These are phyloP conservation scores for Glaucidium brasilianum DNA, from an alignment of 2,113 vertebrate species.

Conservation along the genomic window DNA sequence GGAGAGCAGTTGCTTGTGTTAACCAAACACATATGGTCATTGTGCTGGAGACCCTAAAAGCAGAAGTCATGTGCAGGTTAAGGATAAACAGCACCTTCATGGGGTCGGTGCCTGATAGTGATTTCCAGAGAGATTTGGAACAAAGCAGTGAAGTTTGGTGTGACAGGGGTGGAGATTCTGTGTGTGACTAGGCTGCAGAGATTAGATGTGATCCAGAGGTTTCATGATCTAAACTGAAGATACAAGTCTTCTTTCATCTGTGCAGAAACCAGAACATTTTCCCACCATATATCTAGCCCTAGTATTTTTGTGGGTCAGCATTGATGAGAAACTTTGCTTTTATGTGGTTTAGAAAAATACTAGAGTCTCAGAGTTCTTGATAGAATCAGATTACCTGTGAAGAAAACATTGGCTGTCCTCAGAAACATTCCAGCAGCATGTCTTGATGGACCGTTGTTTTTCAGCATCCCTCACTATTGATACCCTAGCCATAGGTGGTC, in stretches of 20 bases:
- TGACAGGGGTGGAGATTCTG: background rate
- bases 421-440: background rate
- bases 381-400: background rate
- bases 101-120: background rate
- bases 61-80: background rate
- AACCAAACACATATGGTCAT: rapidly evolving
- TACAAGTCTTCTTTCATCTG: background rate
- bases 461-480: background rate
- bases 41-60: background rate
- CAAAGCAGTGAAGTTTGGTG: background rate
- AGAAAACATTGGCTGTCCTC: background rate
- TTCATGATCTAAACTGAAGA: background rate
- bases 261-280: background rate
- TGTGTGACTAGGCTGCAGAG: background rate
- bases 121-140: background rate
- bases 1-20: background rate
- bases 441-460: background rate
- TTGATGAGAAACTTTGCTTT: background rate
- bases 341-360: background rate
- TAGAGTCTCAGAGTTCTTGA: background rate
- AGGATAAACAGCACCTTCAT: background rate
- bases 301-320: background rate
- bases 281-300: background rate
- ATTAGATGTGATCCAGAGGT: background rate
- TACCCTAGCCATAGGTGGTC: no score